Percentiles rank a stretch among this genome's conserved stretches.
phyloP scores from a whole-genome alignment of 92 coral and sea anemone species.

The Epizoanthus rinbou region DNA sequence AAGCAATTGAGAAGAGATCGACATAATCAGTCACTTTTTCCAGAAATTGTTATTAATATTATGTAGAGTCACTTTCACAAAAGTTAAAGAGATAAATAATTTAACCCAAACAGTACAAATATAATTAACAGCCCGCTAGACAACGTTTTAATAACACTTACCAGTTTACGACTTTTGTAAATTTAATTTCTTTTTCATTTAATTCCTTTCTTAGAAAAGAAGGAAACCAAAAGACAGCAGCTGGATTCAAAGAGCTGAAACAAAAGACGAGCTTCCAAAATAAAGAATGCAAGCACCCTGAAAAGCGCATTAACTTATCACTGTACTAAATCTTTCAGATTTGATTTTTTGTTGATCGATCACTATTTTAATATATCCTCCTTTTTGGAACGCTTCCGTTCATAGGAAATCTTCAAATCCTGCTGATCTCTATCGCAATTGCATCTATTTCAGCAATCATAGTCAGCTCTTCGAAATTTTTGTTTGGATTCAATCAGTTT shows the following conservation, averaged over 20 bases:
- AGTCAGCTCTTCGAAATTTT: constrained; percentile 15
- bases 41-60: too few relatives aligned
- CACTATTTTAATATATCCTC: constrained; percentile 42
- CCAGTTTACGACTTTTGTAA: constrained; percentile 45
- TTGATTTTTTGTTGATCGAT: constrained; percentile 48
- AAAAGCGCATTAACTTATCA: constrained; percentile 43
- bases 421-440: constrained; percentile 32
- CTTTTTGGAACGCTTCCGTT: constrained; percentile 32
- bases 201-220: constrained; percentile 14
- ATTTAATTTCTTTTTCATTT: constrained; percentile 30
- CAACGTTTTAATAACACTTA: constrained; percentile 40
- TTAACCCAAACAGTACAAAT: constrained; percentile 11
- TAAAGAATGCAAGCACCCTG: constrained; percentile 6
- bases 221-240: background rate
- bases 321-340: constrained; percentile 41
- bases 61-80: background rate
- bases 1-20: too few relatives aligned
- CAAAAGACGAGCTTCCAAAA: constrained; percentile 37
- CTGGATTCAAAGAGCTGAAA: constrained; percentile 7
- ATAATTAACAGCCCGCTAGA: constrained; percentile 31
- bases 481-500: constrained; percentile 25
- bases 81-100: constrained; percentile 36
- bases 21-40: too few relatives aligned
- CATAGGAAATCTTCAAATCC: constrained; percentile 45
- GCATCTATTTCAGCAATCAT: constrained; percentile 27